Base-by-base conservation (phyloP, 2,888 invertebrate genomes). In the Entomobrya multifasciata region DNA sequence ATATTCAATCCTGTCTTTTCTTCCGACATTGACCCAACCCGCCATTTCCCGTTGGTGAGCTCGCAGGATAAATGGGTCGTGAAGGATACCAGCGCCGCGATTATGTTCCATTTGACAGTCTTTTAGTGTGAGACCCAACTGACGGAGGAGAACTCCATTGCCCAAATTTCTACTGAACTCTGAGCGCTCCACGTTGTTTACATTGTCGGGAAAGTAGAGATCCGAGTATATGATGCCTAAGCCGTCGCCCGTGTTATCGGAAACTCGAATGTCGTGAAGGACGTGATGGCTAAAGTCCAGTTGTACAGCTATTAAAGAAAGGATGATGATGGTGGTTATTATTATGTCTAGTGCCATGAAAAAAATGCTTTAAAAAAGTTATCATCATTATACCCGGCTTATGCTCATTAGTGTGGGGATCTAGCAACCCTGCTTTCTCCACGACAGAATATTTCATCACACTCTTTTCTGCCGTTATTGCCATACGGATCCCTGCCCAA, bases 211-310 rank as follows among this genome's bases (percentile, higher is more conserved):
- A 27, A 97, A 96, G 92, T 96, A 98, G 86, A 99, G 95, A 93
- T 99, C 98, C 0, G 98, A 97, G 93, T 98, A 99, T 87, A 98
- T 93, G 55, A 99, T 95, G 41, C 98, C 98, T 36, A 99, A 93
- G 0, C 99, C 99, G 92, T 98, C 98, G 91, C 97, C 96, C 78
- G 96, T 95, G 92, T 98, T 99, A 92, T 98, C 95, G 0, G 95
- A 94, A 20, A 99, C 94, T 91, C 95, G 95, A 1, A 94, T 89
- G 70, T 92, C 91, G 65, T 92, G 91, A 17, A 93, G 90, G 6
- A 93, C 92, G 91, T 94, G 94, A 88, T 93, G 93, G 91, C 94
- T 94, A 92, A 94, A 94, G 91, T 94, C 94, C 80, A 94, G 96
- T 93, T 97, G 97, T 15, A 98, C 93, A 0, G 98, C 98, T 93